Percentiles rank a stretch among this genome's conserved stretches.
Evolutionary conservation across 2,888 invertebrate genomes (phyloP).

Genomic region (Ernsta delagoae): DNA sequence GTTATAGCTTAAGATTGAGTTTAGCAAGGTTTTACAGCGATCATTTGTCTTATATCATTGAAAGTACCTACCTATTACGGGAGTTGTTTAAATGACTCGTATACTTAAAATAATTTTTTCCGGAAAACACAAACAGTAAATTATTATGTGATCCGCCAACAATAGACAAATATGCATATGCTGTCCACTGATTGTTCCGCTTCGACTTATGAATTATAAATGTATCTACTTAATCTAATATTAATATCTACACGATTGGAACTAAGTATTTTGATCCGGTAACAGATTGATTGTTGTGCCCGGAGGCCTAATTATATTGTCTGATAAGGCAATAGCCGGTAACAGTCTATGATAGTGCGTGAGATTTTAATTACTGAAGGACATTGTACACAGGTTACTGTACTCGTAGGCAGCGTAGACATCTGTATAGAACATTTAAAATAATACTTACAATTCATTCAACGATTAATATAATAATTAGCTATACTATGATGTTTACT

Average conservation of each 20-base stretch:
- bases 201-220: conserved; percentile 68
- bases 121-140: conserved; percentile 18
- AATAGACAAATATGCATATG: conserved; percentile 44
- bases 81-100: no score
- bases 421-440: not conserved
- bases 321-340: conserved; percentile 17
- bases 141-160: conserved; percentile 17
- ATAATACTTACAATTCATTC: no score
- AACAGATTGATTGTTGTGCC: conserved; percentile 56
- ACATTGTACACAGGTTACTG: conserved; percentile 17
- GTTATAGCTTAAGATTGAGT: no score
- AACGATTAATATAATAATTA: no score
- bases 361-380: conserved; percentile 20
- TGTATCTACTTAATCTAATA: conserved; percentile 62
- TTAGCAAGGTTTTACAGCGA: no score
- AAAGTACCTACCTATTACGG: no score
- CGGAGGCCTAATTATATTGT: conserved; percentile 50
- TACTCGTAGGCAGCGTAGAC: not conserved
- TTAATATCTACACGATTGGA: conserved; percentile 65
- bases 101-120: no score
- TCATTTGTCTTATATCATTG: no score
- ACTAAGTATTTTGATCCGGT: conserved; percentile 76
- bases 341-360: conserved; percentile 16
- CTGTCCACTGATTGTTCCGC: conserved; percentile 55
- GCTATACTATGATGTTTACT: no score